Conservation (phyloP, 2,113 vertebrate species). For the Hippoglossus stenolepis region DNA sequence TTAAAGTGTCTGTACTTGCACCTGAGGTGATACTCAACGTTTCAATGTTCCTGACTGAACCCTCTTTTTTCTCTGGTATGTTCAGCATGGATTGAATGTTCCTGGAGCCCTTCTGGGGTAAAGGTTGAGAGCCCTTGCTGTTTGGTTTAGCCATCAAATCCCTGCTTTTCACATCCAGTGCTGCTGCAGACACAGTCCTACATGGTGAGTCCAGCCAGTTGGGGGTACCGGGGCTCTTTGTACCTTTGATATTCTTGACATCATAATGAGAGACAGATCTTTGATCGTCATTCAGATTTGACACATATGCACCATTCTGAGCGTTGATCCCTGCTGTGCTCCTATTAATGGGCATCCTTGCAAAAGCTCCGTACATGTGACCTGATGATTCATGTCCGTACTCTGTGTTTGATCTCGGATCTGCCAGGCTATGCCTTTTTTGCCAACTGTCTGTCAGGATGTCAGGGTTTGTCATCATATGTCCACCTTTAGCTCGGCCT, state of each 20-base stretch:
- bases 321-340: conserved; percentile 69
- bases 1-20: conserved; percentile 89
- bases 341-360: conserved; percentile 77
- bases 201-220: conserved; percentile 71
- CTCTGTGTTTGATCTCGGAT: conserved; percentile 84
- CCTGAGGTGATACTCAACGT: conserved; percentile 83
- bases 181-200: conserved; percentile 86
- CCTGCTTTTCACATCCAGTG: conserved; percentile 76
- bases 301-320: conserved; percentile 62
- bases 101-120: conserved; percentile 88
- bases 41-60: conserved; percentile 79
- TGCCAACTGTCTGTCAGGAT: conserved; percentile 80
- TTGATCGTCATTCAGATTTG: conserved; percentile 79
- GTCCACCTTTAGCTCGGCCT: conserved; percentile 66
- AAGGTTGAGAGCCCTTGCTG: conserved; percentile 82
- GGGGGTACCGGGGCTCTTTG: conserved; percentile 19
- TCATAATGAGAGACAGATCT: conserved; percentile 79
- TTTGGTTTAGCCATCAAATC: conserved; percentile 79
- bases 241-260: conserved; percentile 69
- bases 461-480: conserved; percentile 61
- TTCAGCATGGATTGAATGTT: conserved; percentile 91
- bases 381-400: conserved; percentile 77
- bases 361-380: conserved; percentile 85
- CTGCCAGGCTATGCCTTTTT: conserved; percentile 93
- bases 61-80: conserved; percentile 89